phyloP scores from a whole-genome alignment of 2,888 invertebrate genomes.

The Helobdella robusta region DNA sequence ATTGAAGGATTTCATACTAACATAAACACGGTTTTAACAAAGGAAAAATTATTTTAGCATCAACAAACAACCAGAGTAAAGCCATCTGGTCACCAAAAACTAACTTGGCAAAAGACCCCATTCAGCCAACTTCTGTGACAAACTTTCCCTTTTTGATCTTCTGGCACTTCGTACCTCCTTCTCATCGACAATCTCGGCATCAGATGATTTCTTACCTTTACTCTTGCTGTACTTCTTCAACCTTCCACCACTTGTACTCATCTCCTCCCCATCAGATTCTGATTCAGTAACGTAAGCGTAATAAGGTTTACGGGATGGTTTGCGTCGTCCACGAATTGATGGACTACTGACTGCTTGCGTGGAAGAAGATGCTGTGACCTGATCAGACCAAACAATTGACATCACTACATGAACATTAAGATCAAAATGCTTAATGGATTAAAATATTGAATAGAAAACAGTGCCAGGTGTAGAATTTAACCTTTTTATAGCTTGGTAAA shows the following conservation, averaged over 20 bases:
- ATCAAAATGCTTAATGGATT: no score
- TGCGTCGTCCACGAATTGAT: constrained; percentile 5
- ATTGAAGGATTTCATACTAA: background rate
- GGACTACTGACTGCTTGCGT: constrained; percentile 5
- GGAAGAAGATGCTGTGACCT: constrained; percentile 9
- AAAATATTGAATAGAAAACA: no score
- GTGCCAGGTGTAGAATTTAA: no score
- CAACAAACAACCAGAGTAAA: background rate
- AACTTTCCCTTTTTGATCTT: constrained; percentile 25
- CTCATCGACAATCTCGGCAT: background rate
- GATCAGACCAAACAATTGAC: no score
- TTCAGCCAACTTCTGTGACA: constrained; percentile 29
- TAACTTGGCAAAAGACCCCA: constrained; percentile 29
- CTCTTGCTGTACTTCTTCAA: background rate
- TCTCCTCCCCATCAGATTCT: background rate
- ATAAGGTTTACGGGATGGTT: constrained; percentile 6
- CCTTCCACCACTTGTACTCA: background rate
- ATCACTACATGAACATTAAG: no score
- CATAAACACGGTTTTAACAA: background rate
- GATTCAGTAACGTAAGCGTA: constrained; percentile 21
- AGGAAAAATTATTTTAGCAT: background rate
- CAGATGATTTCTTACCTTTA: background rate
- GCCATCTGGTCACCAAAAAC: no score
- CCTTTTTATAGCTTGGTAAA: no score
- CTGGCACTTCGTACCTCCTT: constrained; percentile 11